Base-by-base conservation (phyloP, 1,140 invertebrate genomes). In the Olivierus martensii region DNA sequence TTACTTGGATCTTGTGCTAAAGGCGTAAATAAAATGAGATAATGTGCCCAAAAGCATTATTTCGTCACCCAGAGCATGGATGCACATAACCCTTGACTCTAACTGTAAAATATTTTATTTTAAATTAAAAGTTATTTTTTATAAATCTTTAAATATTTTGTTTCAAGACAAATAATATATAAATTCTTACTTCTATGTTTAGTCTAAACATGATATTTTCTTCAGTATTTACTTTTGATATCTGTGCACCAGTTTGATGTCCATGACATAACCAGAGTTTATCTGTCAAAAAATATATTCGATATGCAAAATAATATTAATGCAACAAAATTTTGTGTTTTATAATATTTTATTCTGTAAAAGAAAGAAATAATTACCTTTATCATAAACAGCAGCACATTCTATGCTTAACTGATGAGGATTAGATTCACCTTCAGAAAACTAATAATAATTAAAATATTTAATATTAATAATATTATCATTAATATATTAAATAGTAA, bases 41-140 rank as follows among this genome's bases (percentile, higher is more conserved):
- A 75, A 61, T 9, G 74, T 69, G 14, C 71, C 71, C 22, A 74
- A 51, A 46, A 75, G 61, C 3, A 73, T 64, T 21, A 68, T 63
- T 43, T 69, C 64, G 12, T 62, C 49, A 34, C 59, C 56, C 11
- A 70, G 55, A n/a, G 65, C 55, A 21, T 62, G 63, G 58, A 72
- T 69, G 46, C 69, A 72, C 63, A 72, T 66, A 6, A 72, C 65
- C 12, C 71, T 65, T 35, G 70, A 69, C 57, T 75, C 71, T 59
- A 75, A 67, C 71, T 74, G 58, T 2, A 28, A 28, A 28, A 28
- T 28, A 28, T 28, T 6, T 28, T 6, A 28, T n/a, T n/a, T n/a
- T n/a, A n/a, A n/a, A n/a, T n/a, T n/a, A n/a, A n/a, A n/a, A n/a
- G n/a, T n/a, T n/a, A n/a, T n/a, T n/a, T n/a, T n/a, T n/a, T n/a